Percentiles rank a stretch among this genome's conserved stretches.
Evolutionary conservation across 2,113 vertebrate species (phyloP).

Genomic region (Australoheros scitulus): DNA sequence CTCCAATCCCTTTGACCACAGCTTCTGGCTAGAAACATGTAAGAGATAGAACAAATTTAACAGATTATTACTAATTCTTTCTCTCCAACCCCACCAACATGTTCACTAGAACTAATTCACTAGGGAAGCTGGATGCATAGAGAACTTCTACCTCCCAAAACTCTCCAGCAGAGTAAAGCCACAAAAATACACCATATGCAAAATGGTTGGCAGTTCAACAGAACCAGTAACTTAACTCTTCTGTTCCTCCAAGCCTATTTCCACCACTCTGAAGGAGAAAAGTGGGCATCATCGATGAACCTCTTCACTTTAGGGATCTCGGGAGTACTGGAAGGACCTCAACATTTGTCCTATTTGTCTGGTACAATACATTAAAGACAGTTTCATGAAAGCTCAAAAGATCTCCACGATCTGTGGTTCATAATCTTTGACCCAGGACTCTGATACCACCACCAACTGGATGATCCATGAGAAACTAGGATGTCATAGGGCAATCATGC

Average conservation of each 20-base stretch:
- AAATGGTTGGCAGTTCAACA: background rate
- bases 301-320: background rate
- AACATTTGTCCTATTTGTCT: background rate
- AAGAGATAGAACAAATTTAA: too few relatives aligned
- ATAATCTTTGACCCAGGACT: background rate
- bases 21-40: too few relatives aligned
- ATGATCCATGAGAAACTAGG: background rate
- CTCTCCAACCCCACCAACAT: background rate
- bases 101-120: background rate
- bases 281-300: background rate
- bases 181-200: background rate
- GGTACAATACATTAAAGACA: background rate
- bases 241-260: background rate
- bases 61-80: too few relatives aligned
- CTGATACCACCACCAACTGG: background rate
- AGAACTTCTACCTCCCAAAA: rapidly evolving
- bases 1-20: too few relatives aligned
- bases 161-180: background rate
- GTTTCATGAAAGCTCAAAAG: background rate
- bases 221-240: background rate
- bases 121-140: background rate
- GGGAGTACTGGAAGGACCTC: background rate
- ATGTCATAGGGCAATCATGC: rapidly evolving
- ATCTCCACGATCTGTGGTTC: background rate
- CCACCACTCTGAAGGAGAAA: background rate